Evolutionary conservation across 2,113 vertebrate genomes (phyloP), one percentile per base, ranked within the genome.

Genomic region (Anarhynchus alexandrinus): DNA sequence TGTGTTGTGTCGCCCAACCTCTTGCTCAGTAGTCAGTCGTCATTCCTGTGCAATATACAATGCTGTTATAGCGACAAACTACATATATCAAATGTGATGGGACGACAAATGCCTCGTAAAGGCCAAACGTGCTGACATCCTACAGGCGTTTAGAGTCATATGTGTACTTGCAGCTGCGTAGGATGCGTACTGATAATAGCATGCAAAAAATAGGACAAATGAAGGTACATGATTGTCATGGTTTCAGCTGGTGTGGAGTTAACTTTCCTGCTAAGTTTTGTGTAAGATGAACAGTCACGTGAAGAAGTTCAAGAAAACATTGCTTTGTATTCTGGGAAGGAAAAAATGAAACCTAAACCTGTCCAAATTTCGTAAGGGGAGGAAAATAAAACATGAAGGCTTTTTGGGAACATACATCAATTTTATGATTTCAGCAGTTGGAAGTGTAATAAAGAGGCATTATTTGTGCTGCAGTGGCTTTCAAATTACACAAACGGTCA

Each of bases 191-290:
- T 64, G 90, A 47, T 88, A 69, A 74, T 20, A 57, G 20, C 47
- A 34, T 43, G 22, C 27, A 49, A 79, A 61, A 94, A 88, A 58
- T 23, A n/a, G 42, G 58, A 49, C 52, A 88, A 47, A 76, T 71
- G 43, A 86, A 52, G 43, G 52, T 43, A 14, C 42, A 38, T 0
- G 0, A 0, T 58, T 66, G 64, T 32, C 64, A 45, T 32, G 14
- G 6, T 66, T 66, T 43, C 9, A 32, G 30, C 30, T 22, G 42
- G 20, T 42, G 22, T 23, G 20, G 64, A 18, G 42, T 45, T 66
- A 66, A 32, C 12, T 32, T 66, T 22, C 14, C 45, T 66, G 64
- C 29, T 32, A 61, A 26, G 21, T 45, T 93, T 74, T 78, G 29
- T 57, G 38, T 93, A 45, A 89, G 43, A 36, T 78, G 43, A 89